Base-by-base conservation (phyloP, 2,797 vertebrate genomes). In the Pantherophis vulpinus region DNA sequence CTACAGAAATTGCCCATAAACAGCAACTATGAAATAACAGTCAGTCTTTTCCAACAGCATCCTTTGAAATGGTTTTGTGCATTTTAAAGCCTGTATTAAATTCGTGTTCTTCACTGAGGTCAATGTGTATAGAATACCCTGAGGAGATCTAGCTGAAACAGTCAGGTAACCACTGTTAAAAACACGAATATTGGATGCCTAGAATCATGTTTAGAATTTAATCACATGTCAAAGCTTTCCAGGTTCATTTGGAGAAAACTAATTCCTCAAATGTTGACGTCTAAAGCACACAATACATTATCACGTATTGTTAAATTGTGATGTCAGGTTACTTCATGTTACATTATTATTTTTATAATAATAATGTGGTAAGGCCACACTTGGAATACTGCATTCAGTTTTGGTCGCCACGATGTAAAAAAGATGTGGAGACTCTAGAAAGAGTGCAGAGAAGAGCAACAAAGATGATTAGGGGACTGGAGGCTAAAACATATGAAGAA, bases 1-100 rank as follows among this genome's bases (percentile, higher is more conserved):
- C 95, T 1, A 0, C 92, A 92, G 95, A 94, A 96, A 96, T 97
- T 96, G 87, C 94, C 94, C 92, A 94, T 95, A 96, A 97, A 97
- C 96, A 96, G 89, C 94, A 95, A 89, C 91, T 93, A 95, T 66
- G 95, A 96, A 97, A 97, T 95, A 95, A 92, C 4, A 2, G 87
- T 92, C 96, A 95, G 96, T 95, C 92, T 92, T 95, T 86, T 94
- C 95, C 94, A 92, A 47, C 94, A 95, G 94, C 95, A 92, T 95
- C 94, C 95, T 96, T 94, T 94, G 90, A 96, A 97, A 95, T 91
- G 91, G 96, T 95, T 94, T 86, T 94, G 91, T 93, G 93, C 66
- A 7, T 51, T 47, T 91, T 61, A 32, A 93, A 96, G 95, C 94
- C 93, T 94, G 91, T 94, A 93, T 51, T 54, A 95, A 91, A 92